Percentiles rank a stretch among this genome's conserved stretches.
phyloP scores from a whole-genome alignment of 2,888 invertebrate species.

The Laothoe populi region DNA sequence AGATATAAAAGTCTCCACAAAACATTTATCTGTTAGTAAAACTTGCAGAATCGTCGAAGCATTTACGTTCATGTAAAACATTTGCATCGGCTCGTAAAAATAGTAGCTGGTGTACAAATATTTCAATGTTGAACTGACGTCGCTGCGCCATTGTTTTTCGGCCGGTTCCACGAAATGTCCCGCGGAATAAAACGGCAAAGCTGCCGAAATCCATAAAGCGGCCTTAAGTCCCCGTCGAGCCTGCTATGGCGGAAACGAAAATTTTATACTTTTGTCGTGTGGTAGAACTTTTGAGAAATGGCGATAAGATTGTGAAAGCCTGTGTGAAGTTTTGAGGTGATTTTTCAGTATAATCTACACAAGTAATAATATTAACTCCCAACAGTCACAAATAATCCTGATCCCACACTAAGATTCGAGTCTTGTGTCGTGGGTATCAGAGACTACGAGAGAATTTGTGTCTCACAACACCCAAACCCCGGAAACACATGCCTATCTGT shows the following conservation, averaged over 20 bases:
- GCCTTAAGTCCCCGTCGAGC: slow-evolving; percentile 31
- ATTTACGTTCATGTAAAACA: slow-evolving; percentile 22
- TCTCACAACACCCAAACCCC: no score
- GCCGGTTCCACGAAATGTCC: slow-evolving; percentile 54
- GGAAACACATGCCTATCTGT: no score
- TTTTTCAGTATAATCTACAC: no score
- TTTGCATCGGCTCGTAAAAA: slow-evolving; percentile 32
- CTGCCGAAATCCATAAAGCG: slow-evolving; percentile 80
- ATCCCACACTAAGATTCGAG: no score
- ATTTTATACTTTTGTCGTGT: slow-evolving; percentile 47
- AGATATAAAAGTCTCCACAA: not conserved
- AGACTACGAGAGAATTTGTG: no score
- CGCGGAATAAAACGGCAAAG: slow-evolving; percentile 65
- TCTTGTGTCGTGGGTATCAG: no score
- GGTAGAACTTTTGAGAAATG: slow-evolving; percentile 35
- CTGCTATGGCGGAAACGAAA: slow-evolving; percentile 66
- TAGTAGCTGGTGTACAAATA: slow-evolving; percentile 44
- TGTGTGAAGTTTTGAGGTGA: no score
- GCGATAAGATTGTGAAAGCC: no score
- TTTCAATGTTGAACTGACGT: slow-evolving; percentile 43
- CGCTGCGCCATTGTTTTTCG: slow-evolving; percentile 46
- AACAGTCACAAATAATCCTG: no score
- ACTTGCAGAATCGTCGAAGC: not conserved
- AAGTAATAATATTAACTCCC: no score
- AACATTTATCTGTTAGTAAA: slow-evolving; percentile 10